phyloP scores from a whole-genome alignment of 2,113 vertebrate species.

The Ariopsis seemanni region DNA sequence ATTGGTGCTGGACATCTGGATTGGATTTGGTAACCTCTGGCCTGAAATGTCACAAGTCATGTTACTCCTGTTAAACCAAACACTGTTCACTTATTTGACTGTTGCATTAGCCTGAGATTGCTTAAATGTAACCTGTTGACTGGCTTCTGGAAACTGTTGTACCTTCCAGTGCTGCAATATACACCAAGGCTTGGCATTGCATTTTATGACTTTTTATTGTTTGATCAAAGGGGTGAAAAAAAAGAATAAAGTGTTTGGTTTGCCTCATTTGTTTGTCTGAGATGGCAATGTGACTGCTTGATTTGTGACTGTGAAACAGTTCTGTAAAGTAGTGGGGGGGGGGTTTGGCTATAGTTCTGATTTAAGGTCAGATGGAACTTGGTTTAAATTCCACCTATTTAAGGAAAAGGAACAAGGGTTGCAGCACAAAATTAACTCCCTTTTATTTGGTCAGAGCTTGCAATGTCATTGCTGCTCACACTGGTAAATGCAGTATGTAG shows the following conservation, averaged over 20 bases:
- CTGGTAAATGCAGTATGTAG: too few relatives aligned
- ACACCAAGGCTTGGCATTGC: constrained; percentile 37
- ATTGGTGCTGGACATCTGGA: constrained; percentile 4
- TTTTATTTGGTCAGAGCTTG: too few relatives aligned
- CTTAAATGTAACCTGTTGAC: constrained; percentile 30
- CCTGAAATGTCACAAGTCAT: constrained; percentile 10
- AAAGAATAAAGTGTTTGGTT: constrained; percentile 68
- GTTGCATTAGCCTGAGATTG: neutral
- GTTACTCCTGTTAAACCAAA: constrained; percentile 26
- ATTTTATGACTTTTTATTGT: constrained; percentile 67
- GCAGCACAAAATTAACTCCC: too few relatives aligned
- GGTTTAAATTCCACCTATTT: too few relatives aligned
- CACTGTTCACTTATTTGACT: neutral
- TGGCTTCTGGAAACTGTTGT: constrained; percentile 34
- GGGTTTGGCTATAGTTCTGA: too few relatives aligned
- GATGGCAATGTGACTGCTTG: neutral
- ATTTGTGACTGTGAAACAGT: too few relatives aligned
- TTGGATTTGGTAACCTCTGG: neutral
- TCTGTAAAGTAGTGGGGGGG: too few relatives aligned
- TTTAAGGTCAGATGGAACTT: too few relatives aligned
- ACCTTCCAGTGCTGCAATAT: constrained; percentile 32
- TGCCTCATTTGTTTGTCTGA: constrained; percentile 49
- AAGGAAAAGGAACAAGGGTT: too few relatives aligned
- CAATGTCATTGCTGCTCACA: too few relatives aligned
- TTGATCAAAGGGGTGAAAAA: constrained; percentile 55